Conservation (phyloP, 2,888 invertebrate species). For the Caenorhabditis sulstoni region DNA sequence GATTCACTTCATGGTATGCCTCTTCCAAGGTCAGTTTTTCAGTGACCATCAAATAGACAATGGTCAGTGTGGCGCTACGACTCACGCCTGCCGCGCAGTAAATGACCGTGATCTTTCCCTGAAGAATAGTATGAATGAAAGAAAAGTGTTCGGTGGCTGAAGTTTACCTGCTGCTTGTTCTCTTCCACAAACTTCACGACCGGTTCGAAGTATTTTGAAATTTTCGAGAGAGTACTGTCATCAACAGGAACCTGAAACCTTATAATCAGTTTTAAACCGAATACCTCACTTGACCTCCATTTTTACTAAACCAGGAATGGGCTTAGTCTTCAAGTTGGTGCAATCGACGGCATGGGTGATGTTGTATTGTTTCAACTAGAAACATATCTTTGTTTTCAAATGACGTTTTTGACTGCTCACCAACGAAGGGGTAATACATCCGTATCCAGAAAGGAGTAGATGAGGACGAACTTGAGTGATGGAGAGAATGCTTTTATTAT, state of each 20-base stretch:
- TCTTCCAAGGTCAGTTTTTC: conserved; percentile 64
- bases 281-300: conserved; percentile 30
- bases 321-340: conserved; percentile 73
- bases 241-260: conserved; percentile 63
- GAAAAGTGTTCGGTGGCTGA: background rate
- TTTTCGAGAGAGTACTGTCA: conserved; percentile 61
- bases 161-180: conserved; percentile 64
- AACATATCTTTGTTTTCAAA: no score
- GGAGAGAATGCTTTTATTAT: conserved; percentile 35
- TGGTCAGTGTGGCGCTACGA: conserved; percentile 62
- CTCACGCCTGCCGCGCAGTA: conserved; percentile 71
- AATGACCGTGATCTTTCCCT: conserved; percentile 66
- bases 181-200: conserved; percentile 66
- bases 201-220: conserved; percentile 63
- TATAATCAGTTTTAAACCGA: background rate
- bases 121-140: conserved; percentile 14
- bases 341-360: conserved; percentile 78
- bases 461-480: conserved; percentile 68
- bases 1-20: conserved; percentile 65
- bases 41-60: conserved; percentile 63
- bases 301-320: conserved; percentile 45
- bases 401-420: no score
- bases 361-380: conserved; percentile 68
- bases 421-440: conserved; percentile 66
- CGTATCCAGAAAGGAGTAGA: conserved; percentile 70